Base-by-base conservation (phyloP, 1,140 invertebrate genomes). In the Penaeus vannamei region DNA sequence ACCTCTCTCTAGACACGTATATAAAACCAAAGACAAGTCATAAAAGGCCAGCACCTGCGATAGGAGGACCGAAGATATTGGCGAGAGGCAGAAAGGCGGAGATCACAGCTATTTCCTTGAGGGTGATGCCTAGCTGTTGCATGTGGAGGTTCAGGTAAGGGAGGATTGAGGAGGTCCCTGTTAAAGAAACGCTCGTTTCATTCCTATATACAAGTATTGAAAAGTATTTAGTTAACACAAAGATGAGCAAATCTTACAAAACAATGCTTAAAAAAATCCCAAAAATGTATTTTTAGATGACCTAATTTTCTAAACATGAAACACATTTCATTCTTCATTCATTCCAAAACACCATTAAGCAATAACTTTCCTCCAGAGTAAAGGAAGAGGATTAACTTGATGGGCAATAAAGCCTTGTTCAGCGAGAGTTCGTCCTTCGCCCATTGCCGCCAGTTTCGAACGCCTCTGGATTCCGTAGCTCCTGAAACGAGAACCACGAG, bases 81-180 rank as follows among this genome's bases (percentile, higher is more conserved):
- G 96, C 94, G 82, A 97, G 94, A 1, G 97, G 96, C 77, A 96
- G 96, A 2, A 97, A 94, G 8, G 96, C 95, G 26, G 96, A 97
- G 95, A 97, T 97, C 90, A 97, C 95, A n/a, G 96, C 96, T 1
- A 96, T 96, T 93, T 98, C 96, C 92, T 96, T 95, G 14, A 96
- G 95, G 87, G 95, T 96, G 91, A 97, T 96, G 79, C 97, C 97
- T 80, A 97, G 92, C 92, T 96, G 95, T 91, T 96, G 94, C 96
- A 97, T 97, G 92, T 97, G 97, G 82, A 97, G 95, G 3, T 96
- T 96, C 92, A 97, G 93, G 93, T 97, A 98, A 2, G 97, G 97
- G 92, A 97, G 92, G 59, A 97, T 93, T 26, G 96, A 96, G 79
- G 96, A 96, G 76, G 96, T 96, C 36, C 96, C 96, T 96, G 93